These are phyloP conservation scores for Molossus alvarezi DNA, from an alignment of 2,797 vertebrate genomes.

Conservation along the genomic window DNA sequence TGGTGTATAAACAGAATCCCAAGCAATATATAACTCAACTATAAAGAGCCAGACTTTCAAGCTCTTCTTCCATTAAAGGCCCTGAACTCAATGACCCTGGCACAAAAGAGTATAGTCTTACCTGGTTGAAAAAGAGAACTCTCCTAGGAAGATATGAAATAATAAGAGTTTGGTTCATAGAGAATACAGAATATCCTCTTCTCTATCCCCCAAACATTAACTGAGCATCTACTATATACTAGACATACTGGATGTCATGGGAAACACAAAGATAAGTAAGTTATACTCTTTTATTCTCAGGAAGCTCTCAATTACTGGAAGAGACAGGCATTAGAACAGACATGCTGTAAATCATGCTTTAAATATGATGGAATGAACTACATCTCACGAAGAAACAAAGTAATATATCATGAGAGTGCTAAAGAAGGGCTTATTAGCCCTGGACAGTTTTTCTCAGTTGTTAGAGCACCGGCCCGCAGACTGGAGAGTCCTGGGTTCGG, in stretches of 20 bases:
- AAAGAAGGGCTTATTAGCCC: neutral
- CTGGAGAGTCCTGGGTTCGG: too few species aligned
- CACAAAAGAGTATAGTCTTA: slow-evolving; percentile 46
- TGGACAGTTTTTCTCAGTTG: too few species aligned
- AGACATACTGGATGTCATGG: neutral
- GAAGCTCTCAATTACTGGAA: slow-evolving; percentile 61
- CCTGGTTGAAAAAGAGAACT: slow-evolving; percentile 35
- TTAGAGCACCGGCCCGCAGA: too few species aligned
- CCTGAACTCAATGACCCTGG: slow-evolving; percentile 15
- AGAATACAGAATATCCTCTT: slow-evolving; percentile 37
- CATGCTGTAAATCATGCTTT: slow-evolving; percentile 14
- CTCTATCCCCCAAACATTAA: slow-evolving; percentile 48
- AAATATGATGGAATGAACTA: slow-evolving; percentile 48
- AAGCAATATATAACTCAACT: slow-evolving; percentile 41
- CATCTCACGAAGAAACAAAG: slow-evolving; percentile 62
- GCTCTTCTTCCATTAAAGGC: slow-evolving; percentile 51
- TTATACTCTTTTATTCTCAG: slow-evolving; percentile 50
- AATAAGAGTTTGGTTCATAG: slow-evolving; percentile 22
- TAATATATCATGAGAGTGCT: neutral
- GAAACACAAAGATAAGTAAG: slow-evolving; percentile 55
- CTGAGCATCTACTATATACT: neutral
- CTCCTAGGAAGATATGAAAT: slow-evolving; percentile 48
- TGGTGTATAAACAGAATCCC: neutral
- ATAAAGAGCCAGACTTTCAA: slow-evolving; percentile 33
- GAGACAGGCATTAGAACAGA: slow-evolving; percentile 23